Evolutionary conservation across 2,113 vertebrate genomes (phyloP), one percentile per base, ranked within the genome.

Genomic region (Corythaixoides concolor): DNA sequence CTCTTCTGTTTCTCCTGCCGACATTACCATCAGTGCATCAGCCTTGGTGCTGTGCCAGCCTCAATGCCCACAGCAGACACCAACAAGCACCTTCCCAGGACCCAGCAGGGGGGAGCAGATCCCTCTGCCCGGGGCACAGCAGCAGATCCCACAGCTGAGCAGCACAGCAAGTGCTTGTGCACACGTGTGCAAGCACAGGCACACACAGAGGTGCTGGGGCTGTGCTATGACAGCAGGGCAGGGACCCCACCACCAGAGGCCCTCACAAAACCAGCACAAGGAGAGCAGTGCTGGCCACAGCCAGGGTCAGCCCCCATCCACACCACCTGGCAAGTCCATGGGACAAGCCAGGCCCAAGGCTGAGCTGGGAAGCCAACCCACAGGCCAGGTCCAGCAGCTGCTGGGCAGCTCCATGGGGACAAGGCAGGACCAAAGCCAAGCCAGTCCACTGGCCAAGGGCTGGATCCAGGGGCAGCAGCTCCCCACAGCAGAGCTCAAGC

Each of bases 321-420:
- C 19, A 18, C 15, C 33, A 7, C 7, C 9, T 2, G 0, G 15
- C 15, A 16, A 12, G 45, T 2, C n/a, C 15, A 4, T 0, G 4
- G 60, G 33, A 30, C 3, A 19, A 21, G 7, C 2, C 21, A 5
- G 26, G 24, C 5, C 28, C 1, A 15, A 18, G 20, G 49, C 45
- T 62, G 35, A 8, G 39, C 62, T 23, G 30, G 59, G 39, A 53
- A 68, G 4, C 49, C 5, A 1, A 33, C 62, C 21, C 26, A 20
- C 21, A 11, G 39, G 16, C 24, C 58, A 5, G 69, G 23, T 8
- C 50, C 17, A 14, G 37, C 1, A 14, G 53, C 53, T 35, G 52
- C 68, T 18, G 52, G 49, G 43, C 39, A 13, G 22, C 18, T 20
- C 73, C 15, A 1, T 1, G 10, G 23, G n/a, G 19, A 28, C 53